Evolutionary conservation across 2,888 invertebrate species (phyloP).

Genomic region (Sminthurinus aureus): DNA sequence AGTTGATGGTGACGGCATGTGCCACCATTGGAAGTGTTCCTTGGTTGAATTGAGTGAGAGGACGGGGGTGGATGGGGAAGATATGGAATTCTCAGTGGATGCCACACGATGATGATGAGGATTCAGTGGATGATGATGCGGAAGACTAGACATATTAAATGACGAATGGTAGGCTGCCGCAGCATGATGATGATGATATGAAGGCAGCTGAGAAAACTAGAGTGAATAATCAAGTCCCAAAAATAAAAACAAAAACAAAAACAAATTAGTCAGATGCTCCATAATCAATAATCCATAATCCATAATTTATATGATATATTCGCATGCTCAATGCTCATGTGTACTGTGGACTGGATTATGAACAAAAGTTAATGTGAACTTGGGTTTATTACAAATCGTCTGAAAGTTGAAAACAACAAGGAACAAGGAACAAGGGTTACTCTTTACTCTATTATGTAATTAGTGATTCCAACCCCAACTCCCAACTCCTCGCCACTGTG

Average conservation of each 20-base stretch:
- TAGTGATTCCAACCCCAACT: too few relatives aligned
- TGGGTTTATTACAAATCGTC: too few relatives aligned
- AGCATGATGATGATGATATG: slow-evolving; percentile 47
- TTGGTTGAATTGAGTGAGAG: slow-evolving; percentile 45
- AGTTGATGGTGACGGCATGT: slow-evolving; percentile 38
- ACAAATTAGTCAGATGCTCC: background rate
- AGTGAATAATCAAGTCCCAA: background rate
- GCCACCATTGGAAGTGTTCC: slow-evolving; percentile 59
- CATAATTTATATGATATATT: too few relatives aligned
- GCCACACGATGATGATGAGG: slow-evolving; percentile 29
- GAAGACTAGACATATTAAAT: slow-evolving; percentile 52
- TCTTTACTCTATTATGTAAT: too few relatives aligned
- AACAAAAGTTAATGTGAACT: too few relatives aligned
- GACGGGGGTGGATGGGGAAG: slow-evolving; percentile 19
- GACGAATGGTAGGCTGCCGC: slow-evolving; percentile 52
- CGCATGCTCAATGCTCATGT: too few relatives aligned
- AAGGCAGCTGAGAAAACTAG: slow-evolving; percentile 44
- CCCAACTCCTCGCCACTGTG: too few relatives aligned
- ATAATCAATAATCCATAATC: too few relatives aligned
- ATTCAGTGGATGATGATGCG: slow-evolving; percentile 38
- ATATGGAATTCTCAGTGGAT: slow-evolving; percentile 34
- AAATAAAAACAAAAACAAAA: background rate
- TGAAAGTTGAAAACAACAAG: too few relatives aligned
- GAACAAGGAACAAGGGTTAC: too few relatives aligned
- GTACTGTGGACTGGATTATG: too few relatives aligned